Base-by-base conservation (phyloP, 2,113 vertebrate genomes). In the Rutilus rutilus region DNA sequence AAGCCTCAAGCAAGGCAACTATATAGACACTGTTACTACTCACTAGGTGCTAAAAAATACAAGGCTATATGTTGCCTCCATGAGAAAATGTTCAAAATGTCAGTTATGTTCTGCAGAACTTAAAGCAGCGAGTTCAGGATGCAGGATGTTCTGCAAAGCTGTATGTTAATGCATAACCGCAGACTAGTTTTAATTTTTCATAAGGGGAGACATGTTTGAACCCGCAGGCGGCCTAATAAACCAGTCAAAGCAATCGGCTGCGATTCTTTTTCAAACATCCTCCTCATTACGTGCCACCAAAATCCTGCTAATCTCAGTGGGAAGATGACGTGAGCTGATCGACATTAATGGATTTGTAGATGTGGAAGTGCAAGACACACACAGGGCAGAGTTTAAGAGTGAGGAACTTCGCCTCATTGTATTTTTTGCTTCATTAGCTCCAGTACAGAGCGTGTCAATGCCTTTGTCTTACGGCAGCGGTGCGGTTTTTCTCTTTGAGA, bases 181-280 rank as follows among this genome's bases (percentile, higher is more conserved):
- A 33, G 30, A 17, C 54, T 21, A 52, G 30, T 83, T 85, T 36
- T 84, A 36, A 82, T 86, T 78, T 87, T 81, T 88, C 47, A 86
- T 27, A 74, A 83, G 78, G 65, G 47, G 14, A 85, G 82, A 76
- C 88, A 83, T 83, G 79, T 78, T 77, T 84, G 73, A 87, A 82
- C 84, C 47, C n/a, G 78, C 60, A 73, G 62, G 67, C 57, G 50
- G 85, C 81, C 42, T 71, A 84, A 78, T 73, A 85, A 82, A 89
- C 82, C 64, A 67, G 77, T 30, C 42, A 64, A 84, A 85, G 86
- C 47, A 78, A 86, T 74, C 83, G 67, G 60, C 83, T 57, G 73
- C 17, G 25, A 62, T 71, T 83, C 69, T 73, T 33, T 59, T 81
- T 79, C 47, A 59, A 85, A 77, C 76, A 71, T 83, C 62, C 59